These are phyloP conservation scores for Ceratitis capitata DNA, from an alignment of 1,140 invertebrate genomes.

Conservation along the genomic window DNA sequence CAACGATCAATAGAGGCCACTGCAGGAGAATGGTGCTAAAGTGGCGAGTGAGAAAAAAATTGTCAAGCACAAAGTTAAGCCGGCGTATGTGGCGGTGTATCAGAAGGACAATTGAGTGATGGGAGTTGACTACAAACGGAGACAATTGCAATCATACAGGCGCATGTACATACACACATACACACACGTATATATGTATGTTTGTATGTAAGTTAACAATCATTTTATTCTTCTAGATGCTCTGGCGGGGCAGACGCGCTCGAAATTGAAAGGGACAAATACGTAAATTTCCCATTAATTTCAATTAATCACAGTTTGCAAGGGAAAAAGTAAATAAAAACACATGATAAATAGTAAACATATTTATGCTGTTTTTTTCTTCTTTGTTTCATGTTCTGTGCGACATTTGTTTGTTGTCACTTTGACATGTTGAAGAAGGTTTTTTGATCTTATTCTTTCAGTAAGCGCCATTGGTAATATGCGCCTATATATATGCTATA, in stretches of 20 bases:
- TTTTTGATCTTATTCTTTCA: background rate
- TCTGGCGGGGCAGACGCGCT: too few relatives aligned
- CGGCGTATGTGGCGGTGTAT: background rate
- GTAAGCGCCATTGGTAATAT: background rate
- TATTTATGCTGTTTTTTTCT: background rate
- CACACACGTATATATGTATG: background rate
- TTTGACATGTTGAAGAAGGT: background rate
- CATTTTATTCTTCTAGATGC: too few relatives aligned
- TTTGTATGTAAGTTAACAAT: background rate
- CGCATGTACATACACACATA: too few relatives aligned
- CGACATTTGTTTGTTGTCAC: conserved; percentile 22
- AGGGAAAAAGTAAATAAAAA: background rate
- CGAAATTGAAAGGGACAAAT: background rate
- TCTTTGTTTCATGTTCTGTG: too few relatives aligned
- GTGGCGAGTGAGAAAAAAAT: background rate
- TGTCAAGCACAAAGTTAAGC: background rate
- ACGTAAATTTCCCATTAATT: conserved; percentile 27
- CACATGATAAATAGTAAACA: background rate
- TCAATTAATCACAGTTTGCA: background rate
- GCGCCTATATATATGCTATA: background rate
- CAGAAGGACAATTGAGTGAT: conserved; percentile 10
- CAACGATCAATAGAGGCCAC: background rate
- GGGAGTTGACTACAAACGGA: background rate
- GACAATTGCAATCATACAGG: too few relatives aligned
- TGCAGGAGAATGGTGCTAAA: background rate